phyloP scores from a whole-genome alignment of 2,888 invertebrate species.

The Ochlodes sylvanus region DNA sequence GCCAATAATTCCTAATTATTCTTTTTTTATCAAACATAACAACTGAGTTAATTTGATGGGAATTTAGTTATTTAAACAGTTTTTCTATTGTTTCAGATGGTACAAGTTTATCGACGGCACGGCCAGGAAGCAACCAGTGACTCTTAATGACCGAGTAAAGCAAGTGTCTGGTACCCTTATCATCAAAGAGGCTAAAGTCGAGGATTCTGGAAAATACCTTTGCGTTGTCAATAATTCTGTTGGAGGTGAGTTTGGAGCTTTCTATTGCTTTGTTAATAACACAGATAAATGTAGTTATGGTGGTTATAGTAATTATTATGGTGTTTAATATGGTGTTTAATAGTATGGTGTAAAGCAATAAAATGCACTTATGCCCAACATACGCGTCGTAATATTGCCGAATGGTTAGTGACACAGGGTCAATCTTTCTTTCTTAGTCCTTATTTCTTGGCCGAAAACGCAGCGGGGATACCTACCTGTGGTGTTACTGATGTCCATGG shows the following conservation, averaged over 20 bases:
- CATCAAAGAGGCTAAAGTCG: constrained; percentile 95
- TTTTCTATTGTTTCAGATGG: constrained; percentile 92
- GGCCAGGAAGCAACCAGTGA: constrained; percentile 94
- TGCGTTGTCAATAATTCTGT: constrained; percentile 98
- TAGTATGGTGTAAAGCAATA: too few species aligned
- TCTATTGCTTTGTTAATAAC: neutral
- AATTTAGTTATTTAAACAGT: constrained; percentile 53
- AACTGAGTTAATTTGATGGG: neutral
- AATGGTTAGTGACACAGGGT: too few species aligned
- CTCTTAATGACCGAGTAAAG: constrained; percentile 94
- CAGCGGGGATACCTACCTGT: too few species aligned
- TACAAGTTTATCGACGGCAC: constrained; percentile 96
- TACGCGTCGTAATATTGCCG: too few species aligned
- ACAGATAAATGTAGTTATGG: too few species aligned
- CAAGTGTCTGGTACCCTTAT: constrained; percentile 97
- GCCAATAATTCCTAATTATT: neutral
- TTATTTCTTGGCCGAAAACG: too few species aligned
- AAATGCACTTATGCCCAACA: too few species aligned
- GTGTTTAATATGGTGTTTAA: too few species aligned
- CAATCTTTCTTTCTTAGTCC: too few species aligned
- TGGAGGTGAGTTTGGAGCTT: constrained; percentile 83
- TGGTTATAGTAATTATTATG: too few species aligned
- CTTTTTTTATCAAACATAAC: neutral
- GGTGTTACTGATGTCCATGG: too few species aligned
- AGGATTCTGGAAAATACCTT: constrained; percentile 97